These are phyloP conservation scores for Zygogramma bicolorata DNA, from an alignment of 2,888 invertebrate genomes.

Conservation along the genomic window DNA sequence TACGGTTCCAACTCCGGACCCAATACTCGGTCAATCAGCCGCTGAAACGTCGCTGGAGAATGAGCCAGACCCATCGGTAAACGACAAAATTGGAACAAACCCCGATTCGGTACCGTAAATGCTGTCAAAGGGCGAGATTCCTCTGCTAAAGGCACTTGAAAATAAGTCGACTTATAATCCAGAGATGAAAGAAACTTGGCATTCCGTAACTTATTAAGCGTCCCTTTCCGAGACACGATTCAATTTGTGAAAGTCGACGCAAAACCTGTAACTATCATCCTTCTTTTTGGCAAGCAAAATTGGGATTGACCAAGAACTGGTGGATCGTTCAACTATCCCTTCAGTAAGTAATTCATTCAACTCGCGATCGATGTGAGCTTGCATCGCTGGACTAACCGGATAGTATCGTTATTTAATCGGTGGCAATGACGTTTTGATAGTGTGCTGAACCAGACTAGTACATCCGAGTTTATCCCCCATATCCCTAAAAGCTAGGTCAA, in stretches of 20 bases:
- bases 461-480: too few species aligned
- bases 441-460: too few species aligned
- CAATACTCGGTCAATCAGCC: conserved; percentile 4
- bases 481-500: too few species aligned
- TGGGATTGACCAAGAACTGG: too few species aligned
- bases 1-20: not conserved
- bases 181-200: not conserved
- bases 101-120: not conserved
- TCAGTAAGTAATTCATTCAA: too few species aligned
- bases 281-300: not conserved
- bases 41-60: conserved; percentile 9
- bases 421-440: too few species aligned
- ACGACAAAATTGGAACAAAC: not conserved
- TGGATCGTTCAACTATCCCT: too few species aligned
- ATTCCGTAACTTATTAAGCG: not conserved
- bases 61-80: not conserved
- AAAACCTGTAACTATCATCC: not conserved
- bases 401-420: too few species aligned
- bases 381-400: too few species aligned
- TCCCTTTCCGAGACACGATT: not conserved
- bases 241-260: not conserved
- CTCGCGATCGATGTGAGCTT: too few species aligned
- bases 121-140: not conserved
- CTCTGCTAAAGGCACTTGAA: not conserved
- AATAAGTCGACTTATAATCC: not conserved